Conservation (phyloP, 2,888 invertebrate species). For the Erpobdella octoculata region DNA sequence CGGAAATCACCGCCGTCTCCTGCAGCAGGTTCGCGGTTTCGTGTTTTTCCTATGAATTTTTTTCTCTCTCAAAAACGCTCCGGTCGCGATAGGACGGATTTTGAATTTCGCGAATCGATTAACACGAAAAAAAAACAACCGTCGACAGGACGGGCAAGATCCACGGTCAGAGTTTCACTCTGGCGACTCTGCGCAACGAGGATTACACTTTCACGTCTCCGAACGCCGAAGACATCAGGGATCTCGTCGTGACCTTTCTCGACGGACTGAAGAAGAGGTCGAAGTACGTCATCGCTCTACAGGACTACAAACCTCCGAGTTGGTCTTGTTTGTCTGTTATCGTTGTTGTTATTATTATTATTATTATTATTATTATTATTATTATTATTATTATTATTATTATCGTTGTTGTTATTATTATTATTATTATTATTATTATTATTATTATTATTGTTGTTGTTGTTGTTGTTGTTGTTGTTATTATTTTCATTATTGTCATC, state of each 20-base stretch:
- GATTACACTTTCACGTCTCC: constrained; percentile 98
- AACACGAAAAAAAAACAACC: too few species aligned
- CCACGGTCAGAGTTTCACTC: constrained; percentile 70
- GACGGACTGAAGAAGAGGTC: constrained; percentile 89
- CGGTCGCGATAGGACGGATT: too few species aligned
- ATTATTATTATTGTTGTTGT: too few species aligned
- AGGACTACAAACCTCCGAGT: constrained; percentile 66
- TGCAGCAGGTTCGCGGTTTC: constrained; percentile 53
- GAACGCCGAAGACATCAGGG: constrained; percentile 93
- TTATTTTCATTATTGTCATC: too few species aligned
- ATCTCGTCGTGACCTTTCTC: constrained; percentile 89
- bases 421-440: background rate
- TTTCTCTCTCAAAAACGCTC: too few species aligned
- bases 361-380: background rate
- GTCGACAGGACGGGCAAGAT: constrained; percentile 73
- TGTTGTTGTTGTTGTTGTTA: too few species aligned
- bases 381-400: background rate
- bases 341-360: background rate
- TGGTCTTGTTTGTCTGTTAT: too few species aligned
- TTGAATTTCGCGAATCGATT: too few species aligned
- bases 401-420: background rate
- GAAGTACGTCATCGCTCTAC: constrained; percentile 85
- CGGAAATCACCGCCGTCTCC: constrained; percentile 91
- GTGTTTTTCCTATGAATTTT: background rate
- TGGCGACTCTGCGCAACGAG: constrained; percentile 92